A percentile compares a stretch with the other conserved stretches of the same genome.
Evolutionary conservation across 2,113 vertebrate species (phyloP).

Genomic region (Dunckerocampus dactyliophorus): DNA sequence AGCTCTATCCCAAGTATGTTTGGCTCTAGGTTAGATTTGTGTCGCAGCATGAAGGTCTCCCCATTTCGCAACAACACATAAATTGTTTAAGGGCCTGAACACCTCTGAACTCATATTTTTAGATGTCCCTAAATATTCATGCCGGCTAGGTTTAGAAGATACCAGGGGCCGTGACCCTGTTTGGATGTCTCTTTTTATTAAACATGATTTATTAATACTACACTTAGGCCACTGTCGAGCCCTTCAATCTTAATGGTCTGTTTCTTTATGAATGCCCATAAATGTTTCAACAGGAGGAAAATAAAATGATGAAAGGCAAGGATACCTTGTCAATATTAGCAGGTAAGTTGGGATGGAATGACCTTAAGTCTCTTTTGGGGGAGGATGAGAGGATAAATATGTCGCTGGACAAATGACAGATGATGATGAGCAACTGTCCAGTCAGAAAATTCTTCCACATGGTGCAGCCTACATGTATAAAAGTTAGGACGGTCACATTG

Average conservation of each 20-base stretch:
- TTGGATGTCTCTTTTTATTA: conserved; percentile 63
- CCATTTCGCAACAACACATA: conserved; percentile 21
- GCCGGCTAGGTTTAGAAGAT: conserved; percentile 30
- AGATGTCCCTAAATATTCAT: conserved; percentile 57
- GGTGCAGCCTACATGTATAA: not conserved
- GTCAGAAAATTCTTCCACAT: not conserved
- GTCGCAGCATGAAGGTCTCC: conserved; percentile 10
- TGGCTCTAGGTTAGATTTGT: not conserved
- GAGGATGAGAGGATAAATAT: conserved; percentile 8
- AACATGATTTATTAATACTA: conserved; percentile 67
- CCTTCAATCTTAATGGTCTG: conserved; percentile 66
- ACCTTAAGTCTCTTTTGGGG: conserved; percentile 17
- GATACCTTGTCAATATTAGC: conserved; percentile 66
- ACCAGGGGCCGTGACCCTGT: conserved; percentile 37
- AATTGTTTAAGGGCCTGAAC: conserved; percentile 35
- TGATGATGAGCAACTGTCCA: conserved; percentile 10
- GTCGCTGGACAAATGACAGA: conserved; percentile 6
- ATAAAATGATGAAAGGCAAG: conserved; percentile 63
- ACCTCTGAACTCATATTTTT: conserved; percentile 39
- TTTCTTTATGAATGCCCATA: conserved; percentile 69
- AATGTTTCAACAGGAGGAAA: conserved; percentile 67
- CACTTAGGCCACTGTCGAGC: conserved; percentile 58
- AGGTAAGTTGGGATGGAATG: conserved; percentile 28
- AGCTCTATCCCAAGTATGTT: conserved; percentile 4
- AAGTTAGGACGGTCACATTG: not conserved